These are phyloP conservation scores for Acipenser oxyrinchus DNA, from an alignment of 2,797 vertebrate genomes.

Conservation along the genomic window DNA sequence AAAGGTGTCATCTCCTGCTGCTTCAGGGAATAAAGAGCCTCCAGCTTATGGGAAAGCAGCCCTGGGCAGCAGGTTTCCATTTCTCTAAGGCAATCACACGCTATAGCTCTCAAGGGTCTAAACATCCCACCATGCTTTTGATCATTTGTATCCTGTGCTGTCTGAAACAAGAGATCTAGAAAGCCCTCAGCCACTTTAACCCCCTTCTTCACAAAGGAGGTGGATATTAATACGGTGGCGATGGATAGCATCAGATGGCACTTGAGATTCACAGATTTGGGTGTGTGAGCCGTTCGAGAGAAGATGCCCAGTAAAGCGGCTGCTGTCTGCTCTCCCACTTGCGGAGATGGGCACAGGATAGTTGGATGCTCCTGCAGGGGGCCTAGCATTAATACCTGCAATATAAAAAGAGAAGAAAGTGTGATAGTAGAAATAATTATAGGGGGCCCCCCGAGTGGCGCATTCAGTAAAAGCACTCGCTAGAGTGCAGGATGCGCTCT, in stretches of 20 bases:
- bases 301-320: slow-evolving; percentile 68
- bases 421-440: neutral
- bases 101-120: slow-evolving; percentile 46
- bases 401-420: neutral
- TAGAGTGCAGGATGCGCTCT: neutral
- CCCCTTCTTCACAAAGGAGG: slow-evolving; percentile 42
- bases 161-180: slow-evolving; percentile 57
- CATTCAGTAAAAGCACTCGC: neutral
- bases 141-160: slow-evolving; percentile 53
- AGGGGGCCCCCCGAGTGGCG: too few species aligned
- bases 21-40: slow-evolving; percentile 55
- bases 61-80: slow-evolving; percentile 68
- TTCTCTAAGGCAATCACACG: slow-evolving; percentile 76
- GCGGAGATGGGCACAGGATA: slow-evolving; percentile 57
- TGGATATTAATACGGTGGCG: slow-evolving; percentile 59
- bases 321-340: slow-evolving; percentile 56
- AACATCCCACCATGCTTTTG: slow-evolving; percentile 35
- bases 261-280: slow-evolving; percentile 50
- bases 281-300: slow-evolving; percentile 35
- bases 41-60: slow-evolving; percentile 64
- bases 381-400: slow-evolving; percentile 62
- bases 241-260: slow-evolving; percentile 66
- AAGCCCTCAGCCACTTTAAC: slow-evolving; percentile 56
- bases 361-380: slow-evolving; percentile 62
- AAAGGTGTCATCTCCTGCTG: slow-evolving; percentile 50